Evolutionary conservation across 1,140 invertebrate species (phyloP).

Genomic region (Campodea augens): DNA sequence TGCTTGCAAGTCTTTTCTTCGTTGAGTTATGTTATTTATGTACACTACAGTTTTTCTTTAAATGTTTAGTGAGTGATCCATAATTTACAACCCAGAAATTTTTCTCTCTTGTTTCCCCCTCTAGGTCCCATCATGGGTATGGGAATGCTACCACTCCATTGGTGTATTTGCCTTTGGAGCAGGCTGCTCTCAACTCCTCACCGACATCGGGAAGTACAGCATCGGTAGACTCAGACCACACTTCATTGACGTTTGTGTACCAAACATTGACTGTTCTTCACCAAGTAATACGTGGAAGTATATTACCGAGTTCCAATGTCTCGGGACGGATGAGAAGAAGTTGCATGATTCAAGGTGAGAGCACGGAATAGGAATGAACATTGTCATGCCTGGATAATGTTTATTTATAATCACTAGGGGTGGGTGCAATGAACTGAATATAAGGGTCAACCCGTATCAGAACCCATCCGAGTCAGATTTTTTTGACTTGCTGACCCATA

Average conservation of each 20-base stretch:
- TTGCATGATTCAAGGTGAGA: constrained; percentile 17
- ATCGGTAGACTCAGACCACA: constrained; percentile 81
- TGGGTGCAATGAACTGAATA: too few relatives aligned
- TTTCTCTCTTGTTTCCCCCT: too few relatives aligned
- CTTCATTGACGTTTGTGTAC: constrained; percentile 49
- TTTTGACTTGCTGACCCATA: too few relatives aligned
- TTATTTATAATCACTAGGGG: too few relatives aligned
- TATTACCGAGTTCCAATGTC: constrained; percentile 25
- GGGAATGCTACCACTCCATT: constrained; percentile 46
- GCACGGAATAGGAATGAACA: background rate
- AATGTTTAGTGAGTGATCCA: too few relatives aligned
- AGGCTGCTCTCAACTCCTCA: constrained; percentile 57
- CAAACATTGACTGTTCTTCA: constrained; percentile 20
- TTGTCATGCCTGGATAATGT: too few relatives aligned
- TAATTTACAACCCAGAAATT: too few relatives aligned
- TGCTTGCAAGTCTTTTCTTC: too few relatives aligned
- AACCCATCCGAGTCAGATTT: too few relatives aligned
- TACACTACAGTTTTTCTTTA: too few relatives aligned
- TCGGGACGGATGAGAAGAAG: constrained; percentile 14
- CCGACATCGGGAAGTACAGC: constrained; percentile 78
- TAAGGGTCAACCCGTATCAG: too few relatives aligned
- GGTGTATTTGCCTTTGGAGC: constrained; percentile 69
- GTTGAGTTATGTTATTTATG: too few relatives aligned
- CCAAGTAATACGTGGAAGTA: constrained; percentile 17
- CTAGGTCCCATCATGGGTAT: constrained; percentile 43